Percentiles rank a stretch among this genome's conserved stretches.
phyloP scores from a whole-genome alignment of 37 sponge, comb jelly and placozoan genomes.

The Mnemiopsis leidyi region DNA sequence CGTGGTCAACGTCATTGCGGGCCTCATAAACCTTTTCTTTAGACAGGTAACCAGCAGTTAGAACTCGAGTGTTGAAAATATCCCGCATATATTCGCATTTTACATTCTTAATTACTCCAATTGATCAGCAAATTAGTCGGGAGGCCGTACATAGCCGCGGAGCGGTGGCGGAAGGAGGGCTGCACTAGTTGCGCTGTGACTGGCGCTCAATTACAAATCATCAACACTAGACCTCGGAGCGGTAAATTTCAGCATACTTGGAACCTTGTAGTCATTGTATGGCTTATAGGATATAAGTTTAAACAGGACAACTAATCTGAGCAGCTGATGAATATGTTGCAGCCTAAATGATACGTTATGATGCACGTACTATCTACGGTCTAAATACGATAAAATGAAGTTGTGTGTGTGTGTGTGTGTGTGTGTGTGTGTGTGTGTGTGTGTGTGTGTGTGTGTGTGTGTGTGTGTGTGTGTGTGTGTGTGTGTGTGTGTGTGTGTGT shows the following conservation, averaged over 20 bases:
- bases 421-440: too few species aligned
- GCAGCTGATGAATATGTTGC: too few species aligned
- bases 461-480: too few species aligned
- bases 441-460: too few species aligned
- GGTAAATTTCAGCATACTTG: not conserved
- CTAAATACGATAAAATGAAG: too few species aligned
- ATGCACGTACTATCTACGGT: too few species aligned
- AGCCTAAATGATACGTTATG: too few species aligned
- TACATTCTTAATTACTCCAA: not conserved
- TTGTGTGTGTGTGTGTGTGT: too few species aligned
- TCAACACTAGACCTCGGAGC: not conserved
- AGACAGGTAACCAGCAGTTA: not conserved
- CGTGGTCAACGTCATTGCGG: slow-evolving; percentile 10
- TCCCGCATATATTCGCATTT: not conserved
- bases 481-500: too few species aligned
- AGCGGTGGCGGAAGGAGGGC: not conserved
- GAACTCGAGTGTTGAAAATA: not conserved
- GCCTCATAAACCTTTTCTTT: not conserved
- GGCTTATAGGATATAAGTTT: not conserved
- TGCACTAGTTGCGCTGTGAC: not conserved
- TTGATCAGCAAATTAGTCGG: not conserved
- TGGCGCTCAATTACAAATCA: not conserved
- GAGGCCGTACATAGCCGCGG: not conserved
- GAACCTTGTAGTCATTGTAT: not conserved
- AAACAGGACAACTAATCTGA: not conserved